These are phyloP conservation scores for Xenentodon cancila DNA, from an alignment of 2,797 vertebrate genomes.

Conservation along the genomic window DNA sequence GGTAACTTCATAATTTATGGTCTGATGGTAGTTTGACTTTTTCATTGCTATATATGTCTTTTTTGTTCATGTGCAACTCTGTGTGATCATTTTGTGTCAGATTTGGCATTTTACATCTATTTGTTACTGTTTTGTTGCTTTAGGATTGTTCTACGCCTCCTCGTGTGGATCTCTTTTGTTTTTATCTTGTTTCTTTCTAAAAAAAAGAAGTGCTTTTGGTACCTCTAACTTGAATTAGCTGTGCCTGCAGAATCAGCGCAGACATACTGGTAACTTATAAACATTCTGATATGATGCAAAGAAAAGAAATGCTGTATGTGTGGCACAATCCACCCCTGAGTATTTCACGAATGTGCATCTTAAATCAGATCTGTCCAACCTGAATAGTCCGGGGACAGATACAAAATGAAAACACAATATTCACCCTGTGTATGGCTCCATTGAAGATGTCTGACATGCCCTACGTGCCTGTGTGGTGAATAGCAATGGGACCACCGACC, in stretches of 20 bases:
- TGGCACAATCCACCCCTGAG: constrained; percentile 13
- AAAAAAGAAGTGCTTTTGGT: too few relatives aligned
- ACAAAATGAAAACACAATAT: constrained; percentile 45
- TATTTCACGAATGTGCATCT: constrained; percentile 16
- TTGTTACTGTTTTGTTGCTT: too few relatives aligned
- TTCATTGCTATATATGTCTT: too few relatives aligned
- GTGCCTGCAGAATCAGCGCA: constrained; percentile 10
- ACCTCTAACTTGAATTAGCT: too few relatives aligned
- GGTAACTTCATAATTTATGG: too few relatives aligned
- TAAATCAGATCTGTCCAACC: constrained; percentile 10
- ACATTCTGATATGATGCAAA: constrained; percentile 23
- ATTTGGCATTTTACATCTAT: too few relatives aligned
- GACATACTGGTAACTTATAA: constrained; percentile 18
- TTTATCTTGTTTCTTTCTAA: too few relatives aligned
- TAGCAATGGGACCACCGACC: constrained; percentile 80
- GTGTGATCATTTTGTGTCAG: too few relatives aligned
- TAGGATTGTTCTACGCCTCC: too few relatives aligned
- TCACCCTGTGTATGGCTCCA: constrained; percentile 63
- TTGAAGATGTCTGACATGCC: constrained; percentile 73
- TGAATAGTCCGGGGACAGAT: constrained; percentile 18
- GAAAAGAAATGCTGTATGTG: constrained; percentile 18
- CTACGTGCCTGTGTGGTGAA: constrained; percentile 76
- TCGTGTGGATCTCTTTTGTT: too few relatives aligned
- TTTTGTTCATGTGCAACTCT: too few relatives aligned
- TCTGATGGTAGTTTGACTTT: too few relatives aligned